phyloP scores from a whole-genome alignment of 2,797 vertebrate species.

The Halcyon chelicuti region DNA sequence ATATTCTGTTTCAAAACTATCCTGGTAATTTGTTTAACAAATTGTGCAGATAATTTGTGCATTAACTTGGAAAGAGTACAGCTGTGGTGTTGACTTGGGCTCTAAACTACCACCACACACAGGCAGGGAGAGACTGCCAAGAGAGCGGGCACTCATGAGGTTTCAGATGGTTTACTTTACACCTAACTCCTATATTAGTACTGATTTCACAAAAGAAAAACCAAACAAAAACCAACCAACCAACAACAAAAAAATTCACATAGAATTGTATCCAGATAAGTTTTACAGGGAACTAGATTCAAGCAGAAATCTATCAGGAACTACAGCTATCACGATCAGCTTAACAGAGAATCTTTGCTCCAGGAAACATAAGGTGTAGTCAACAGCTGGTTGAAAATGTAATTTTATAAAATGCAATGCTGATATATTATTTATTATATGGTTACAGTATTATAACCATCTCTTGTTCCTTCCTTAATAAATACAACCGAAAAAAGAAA shows the following conservation, averaged over 20 bases:
- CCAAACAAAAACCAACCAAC: too few relatives aligned
- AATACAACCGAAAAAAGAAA: neutral
- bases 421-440: neutral
- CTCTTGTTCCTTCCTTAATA: neutral
- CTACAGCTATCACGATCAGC: neutral
- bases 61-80: neutral
- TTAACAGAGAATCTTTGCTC: neutral
- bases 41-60: neutral
- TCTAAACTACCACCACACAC: neutral
- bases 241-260: neutral
- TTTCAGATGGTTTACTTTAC: neutral
- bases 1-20: neutral
- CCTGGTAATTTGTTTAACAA: neutral
- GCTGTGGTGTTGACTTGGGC: rapidly evolving
- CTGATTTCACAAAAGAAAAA: neutral
- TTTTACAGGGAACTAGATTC: neutral
- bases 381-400: neutral
- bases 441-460: neutral
- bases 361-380: neutral
- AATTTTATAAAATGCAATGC: neutral
- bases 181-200: neutral
- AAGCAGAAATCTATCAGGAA: neutral
- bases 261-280: neutral
- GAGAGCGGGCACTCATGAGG: neutral
- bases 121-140: neutral